These are phyloP conservation scores for Proales similis DNA, from an alignment of 1,140 invertebrate species.

Conservation along the genomic window DNA sequence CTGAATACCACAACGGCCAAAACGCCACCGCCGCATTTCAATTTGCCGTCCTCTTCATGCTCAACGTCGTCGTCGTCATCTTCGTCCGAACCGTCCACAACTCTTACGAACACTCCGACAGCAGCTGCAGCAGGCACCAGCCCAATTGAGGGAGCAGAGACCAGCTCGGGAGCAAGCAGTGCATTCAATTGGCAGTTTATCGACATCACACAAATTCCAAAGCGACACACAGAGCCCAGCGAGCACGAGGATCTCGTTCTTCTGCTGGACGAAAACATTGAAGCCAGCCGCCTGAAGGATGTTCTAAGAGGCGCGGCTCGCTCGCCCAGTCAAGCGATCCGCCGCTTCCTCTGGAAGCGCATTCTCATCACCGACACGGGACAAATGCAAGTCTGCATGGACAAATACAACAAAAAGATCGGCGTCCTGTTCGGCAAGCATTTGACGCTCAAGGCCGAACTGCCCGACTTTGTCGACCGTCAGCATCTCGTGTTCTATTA, in stretches of 20 bases:
- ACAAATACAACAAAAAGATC: slow-evolving; percentile 27
- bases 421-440: slow-evolving; percentile 23
- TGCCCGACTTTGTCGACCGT: slow-evolving; percentile 33
- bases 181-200: slow-evolving; percentile 16
- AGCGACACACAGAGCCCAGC: slow-evolving; percentile 3
- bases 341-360: slow-evolving; percentile 30
- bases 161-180: not conserved
- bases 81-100: no score
- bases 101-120: no score
- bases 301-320: not conserved
- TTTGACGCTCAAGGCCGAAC: slow-evolving; percentile 11
- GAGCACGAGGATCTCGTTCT: slow-evolving; percentile 16
- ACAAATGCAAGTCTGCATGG: not conserved
- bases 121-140: no score
- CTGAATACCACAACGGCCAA: no score
- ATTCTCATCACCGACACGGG: not conserved
- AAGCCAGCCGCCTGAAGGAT: not conserved
- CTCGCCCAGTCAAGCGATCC: slow-evolving; percentile 9
- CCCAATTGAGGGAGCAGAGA: not conserved
- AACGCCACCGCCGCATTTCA: no score
- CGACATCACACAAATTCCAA: not conserved
- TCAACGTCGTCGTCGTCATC: no score
- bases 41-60: no score
- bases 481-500: slow-evolving; percentile 19
- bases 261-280: slow-evolving; percentile 12